A percentile compares a stretch with the other conserved stretches of the same genome.
phyloP scores from a whole-genome alignment of 2,113 vertebrate species.

The Pyxicephalus adspersus region DNA sequence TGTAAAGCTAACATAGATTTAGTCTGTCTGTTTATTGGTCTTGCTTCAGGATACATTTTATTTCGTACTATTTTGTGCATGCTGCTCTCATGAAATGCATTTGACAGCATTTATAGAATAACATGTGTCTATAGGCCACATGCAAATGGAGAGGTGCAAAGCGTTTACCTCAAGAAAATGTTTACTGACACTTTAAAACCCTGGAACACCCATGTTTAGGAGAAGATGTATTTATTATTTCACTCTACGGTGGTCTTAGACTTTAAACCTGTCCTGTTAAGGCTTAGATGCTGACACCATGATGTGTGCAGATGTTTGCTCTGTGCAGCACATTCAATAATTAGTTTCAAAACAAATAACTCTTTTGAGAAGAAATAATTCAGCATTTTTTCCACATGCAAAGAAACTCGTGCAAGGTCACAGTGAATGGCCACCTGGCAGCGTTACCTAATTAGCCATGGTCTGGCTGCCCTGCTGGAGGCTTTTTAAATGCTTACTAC shows the following conservation, averaged over 20 bases:
- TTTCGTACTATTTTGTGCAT: conserved; percentile 38
- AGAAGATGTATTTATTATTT: conserved; percentile 51
- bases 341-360: conserved; percentile 53
- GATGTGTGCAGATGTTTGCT: conserved; percentile 57
- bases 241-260: conserved; percentile 51
- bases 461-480: background rate
- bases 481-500: background rate
- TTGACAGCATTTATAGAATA: conserved; percentile 42
- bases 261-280: conserved; percentile 55
- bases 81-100: conserved; percentile 36
- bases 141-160: conserved; percentile 36
- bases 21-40: conserved; percentile 41
- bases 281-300: conserved; percentile 47
- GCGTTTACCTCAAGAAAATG: conserved; percentile 43
- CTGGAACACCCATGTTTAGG: conserved; percentile 53
- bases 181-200: conserved; percentile 50
- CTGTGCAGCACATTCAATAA: conserved; percentile 45
- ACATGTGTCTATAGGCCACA: conserved; percentile 8
- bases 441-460: conserved; percentile 42
- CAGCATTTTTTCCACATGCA: conserved; percentile 40
- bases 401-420: conserved; percentile 46
- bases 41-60: conserved; percentile 57
- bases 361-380: conserved; percentile 51
- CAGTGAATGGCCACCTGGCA: conserved; percentile 46
- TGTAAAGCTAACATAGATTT: conserved; percentile 61